phyloP scores from a whole-genome alignment of 2,797 vertebrate species.

The Phataginus tricuspis region DNA sequence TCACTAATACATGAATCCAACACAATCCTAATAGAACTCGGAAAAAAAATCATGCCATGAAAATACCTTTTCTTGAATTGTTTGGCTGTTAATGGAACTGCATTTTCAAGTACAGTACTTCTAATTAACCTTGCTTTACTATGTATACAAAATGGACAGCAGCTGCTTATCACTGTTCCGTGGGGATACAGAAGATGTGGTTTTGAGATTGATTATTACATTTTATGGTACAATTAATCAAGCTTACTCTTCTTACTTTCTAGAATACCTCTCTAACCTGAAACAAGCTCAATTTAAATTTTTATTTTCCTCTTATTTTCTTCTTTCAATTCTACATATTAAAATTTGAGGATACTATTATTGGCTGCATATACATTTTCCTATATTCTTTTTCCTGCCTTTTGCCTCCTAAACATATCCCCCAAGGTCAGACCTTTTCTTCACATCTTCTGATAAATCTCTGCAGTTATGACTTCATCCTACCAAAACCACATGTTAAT shows the following conservation, averaged over 20 bases:
- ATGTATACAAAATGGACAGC: neutral
- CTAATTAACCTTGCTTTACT: neutral
- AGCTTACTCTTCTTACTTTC: neutral
- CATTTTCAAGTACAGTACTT: neutral
- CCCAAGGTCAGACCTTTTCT: neutral
- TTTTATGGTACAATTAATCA: neutral
- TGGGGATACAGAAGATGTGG: neutral
- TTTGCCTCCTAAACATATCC: neutral
- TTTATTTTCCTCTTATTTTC: neutral
- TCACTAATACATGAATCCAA: neutral
- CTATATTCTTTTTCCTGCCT: neutral
- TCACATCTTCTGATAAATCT: neutral
- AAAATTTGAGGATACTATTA: neutral
- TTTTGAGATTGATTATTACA: neutral
- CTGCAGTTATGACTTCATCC: neutral
- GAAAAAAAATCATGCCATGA: neutral
- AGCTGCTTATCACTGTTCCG: neutral
- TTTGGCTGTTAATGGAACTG: neutral
- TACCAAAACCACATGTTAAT: neutral
- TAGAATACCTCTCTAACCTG: neutral
- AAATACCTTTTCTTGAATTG: neutral
- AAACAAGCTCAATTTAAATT: neutral
- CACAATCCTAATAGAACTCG: neutral
- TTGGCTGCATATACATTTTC: neutral
- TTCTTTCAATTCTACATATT: neutral